phyloP scores from a whole-genome alignment of 2,113 vertebrate genomes.

The Callocephalon fimbriatum region DNA sequence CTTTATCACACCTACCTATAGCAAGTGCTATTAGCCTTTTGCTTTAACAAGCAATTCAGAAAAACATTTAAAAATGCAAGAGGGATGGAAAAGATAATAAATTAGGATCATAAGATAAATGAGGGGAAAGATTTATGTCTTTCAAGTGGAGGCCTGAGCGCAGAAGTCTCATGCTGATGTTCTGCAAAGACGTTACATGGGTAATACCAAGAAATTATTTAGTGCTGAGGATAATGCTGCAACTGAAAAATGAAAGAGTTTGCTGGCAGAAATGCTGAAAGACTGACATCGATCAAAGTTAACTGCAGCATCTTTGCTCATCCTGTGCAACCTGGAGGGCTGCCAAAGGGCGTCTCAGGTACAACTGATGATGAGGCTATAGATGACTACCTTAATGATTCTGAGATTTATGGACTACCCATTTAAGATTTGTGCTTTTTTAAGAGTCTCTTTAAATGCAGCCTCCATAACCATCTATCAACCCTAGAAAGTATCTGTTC shows the following conservation, averaged over 20 bases:
- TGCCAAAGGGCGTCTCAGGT: slow-evolving; percentile 48
- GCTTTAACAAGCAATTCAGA: not conserved
- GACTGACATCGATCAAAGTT: slow-evolving; percentile 58
- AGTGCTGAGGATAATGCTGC: slow-evolving; percentile 41
- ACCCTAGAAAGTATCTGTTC: not conserved
- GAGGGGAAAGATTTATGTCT: not conserved
- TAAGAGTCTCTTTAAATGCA: not conserved
- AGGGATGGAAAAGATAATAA: not conserved
- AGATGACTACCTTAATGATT: not conserved
- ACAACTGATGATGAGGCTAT: not conserved
- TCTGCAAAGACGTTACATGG: slow-evolving; percentile 20
- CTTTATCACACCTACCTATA: not conserved
- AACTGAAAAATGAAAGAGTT: slow-evolving; percentile 41
- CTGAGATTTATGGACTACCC: not conserved
- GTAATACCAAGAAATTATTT: slow-evolving; percentile 65
- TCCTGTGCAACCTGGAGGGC: not conserved
- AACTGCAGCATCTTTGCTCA: slow-evolving; percentile 41
- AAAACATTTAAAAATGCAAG: not conserved
- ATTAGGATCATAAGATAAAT: not conserved
- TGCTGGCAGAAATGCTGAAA: slow-evolving; percentile 62
- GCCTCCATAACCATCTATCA: not conserved
- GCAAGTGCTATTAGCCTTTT: not conserved
- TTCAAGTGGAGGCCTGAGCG: not conserved
- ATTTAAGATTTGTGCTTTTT: not conserved
- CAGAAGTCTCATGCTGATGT: slow-evolving; percentile 12